phyloP scores from a whole-genome alignment of 92 coral and sea anemone species.

The Zoanthus sansibaricus region DNA sequence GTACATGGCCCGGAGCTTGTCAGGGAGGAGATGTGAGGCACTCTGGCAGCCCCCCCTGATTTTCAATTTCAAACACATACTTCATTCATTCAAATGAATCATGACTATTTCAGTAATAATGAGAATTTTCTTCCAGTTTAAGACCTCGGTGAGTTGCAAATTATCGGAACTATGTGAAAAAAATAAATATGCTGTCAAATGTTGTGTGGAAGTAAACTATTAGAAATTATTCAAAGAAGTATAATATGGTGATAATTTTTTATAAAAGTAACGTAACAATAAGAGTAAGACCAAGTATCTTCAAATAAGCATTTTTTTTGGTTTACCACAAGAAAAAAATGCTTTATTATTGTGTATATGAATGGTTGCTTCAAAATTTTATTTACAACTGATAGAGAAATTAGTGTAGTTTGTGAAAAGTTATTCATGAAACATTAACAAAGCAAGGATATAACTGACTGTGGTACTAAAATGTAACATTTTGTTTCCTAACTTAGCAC shows the following conservation, averaged over 20 bases:
- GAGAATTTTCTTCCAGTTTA: conserved; percentile 15
- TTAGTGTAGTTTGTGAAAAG: conserved; percentile 20
- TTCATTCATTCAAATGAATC: conserved; percentile 15
- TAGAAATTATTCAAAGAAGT: conserved; percentile 3
- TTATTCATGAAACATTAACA: not conserved
- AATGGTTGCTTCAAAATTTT: conserved; percentile 17
- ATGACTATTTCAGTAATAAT: conserved; percentile 6
- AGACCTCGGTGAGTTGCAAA: conserved; percentile 8
- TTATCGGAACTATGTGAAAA: conserved; percentile 27
- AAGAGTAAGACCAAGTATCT: conserved; percentile 16
- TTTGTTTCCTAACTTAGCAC: conserved; percentile 24
- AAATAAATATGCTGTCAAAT: conserved; percentile 22
- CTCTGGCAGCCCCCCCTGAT: not conserved
- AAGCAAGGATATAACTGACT: conserved; percentile 13
- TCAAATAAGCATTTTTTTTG: conserved; percentile 20
- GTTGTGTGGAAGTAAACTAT: conserved; percentile 27
- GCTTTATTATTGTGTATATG: conserved; percentile 20
- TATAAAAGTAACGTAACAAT: conserved; percentile 27
- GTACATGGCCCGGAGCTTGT: conserved; percentile 14
- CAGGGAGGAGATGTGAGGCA: conserved; percentile 17
- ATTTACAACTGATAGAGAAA: conserved; percentile 19
- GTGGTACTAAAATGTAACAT: conserved; percentile 18
- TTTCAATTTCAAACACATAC: conserved; percentile 11
- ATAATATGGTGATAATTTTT: conserved; percentile 19
- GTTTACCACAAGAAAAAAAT: conserved; percentile 22